These are phyloP conservation scores for Sorex fumeus DNA, from an alignment of 2,113 vertebrate species.

Conservation along the genomic window DNA sequence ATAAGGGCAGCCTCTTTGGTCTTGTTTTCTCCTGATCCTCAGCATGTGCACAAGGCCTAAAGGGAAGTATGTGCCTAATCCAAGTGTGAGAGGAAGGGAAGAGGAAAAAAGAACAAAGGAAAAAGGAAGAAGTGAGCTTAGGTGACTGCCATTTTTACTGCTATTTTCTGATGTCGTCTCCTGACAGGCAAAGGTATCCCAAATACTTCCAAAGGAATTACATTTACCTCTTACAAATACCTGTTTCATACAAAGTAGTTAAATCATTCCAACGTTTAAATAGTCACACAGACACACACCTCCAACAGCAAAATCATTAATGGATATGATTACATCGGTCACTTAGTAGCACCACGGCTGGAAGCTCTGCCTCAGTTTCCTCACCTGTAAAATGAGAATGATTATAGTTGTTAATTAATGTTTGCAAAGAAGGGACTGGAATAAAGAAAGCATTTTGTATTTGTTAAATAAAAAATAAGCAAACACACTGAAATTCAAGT, in stretches of 20 bases:
- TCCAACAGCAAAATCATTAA: background rate
- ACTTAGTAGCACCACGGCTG: background rate
- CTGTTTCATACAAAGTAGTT: background rate
- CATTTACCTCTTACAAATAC: conserved; percentile 30
- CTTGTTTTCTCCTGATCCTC: background rate
- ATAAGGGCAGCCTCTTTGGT: background rate
- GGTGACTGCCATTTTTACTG: background rate
- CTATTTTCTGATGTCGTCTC: conserved; percentile 12
- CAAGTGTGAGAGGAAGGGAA: background rate
- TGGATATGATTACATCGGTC: background rate
- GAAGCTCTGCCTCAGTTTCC: background rate
- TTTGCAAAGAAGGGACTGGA: background rate
- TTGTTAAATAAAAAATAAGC: background rate
- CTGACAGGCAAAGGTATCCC: background rate
- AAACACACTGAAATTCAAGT: conserved; percentile 40
- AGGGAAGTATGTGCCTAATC: background rate
- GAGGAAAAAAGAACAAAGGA: background rate
- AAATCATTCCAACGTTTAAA: background rate
- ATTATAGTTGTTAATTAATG: background rate
- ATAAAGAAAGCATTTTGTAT: background rate
- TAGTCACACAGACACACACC: background rate
- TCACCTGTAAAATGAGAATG: conserved; percentile 19
- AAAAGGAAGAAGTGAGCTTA: background rate
- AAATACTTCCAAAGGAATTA: conserved; percentile 25
- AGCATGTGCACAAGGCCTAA: background rate